Evolutionary conservation across 1,140 invertebrate species (phyloP), one percentile per base, ranked within the genome.

Genomic region (Drosophila melanica): DNA sequence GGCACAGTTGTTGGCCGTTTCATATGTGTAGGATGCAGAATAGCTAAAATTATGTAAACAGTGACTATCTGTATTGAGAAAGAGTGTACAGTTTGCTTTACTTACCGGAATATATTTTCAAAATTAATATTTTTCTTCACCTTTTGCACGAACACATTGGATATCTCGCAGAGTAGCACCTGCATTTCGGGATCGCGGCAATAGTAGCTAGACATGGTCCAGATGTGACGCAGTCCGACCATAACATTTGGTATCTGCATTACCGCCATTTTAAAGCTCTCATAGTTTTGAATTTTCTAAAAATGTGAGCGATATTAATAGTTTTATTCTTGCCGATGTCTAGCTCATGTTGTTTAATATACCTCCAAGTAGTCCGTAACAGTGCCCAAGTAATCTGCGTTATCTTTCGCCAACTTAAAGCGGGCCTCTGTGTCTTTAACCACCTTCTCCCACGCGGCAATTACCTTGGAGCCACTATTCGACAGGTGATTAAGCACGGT

Each of bases 171-270:
- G 89, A 98, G 93, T 4, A 98, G 91, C 0, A 95, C 94, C 11
- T 95, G 93, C 95, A 97, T 97, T 48, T 94, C 93, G 44, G 96
- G 95, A 80, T 97, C 96, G 0, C 84, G 93, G 11, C 94, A 94
- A 81, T 96, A 97, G 77, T 95, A 95, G 53, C 94, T 94, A 0
- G 96, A 97, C 27, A 97, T 93, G 16, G 96, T 93, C 96, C 96
- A 97, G 73, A 98, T 95, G 93, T 98, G 95, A 75, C 95, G 94
- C 18, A 98, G 92, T 11, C 96, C 96, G 79, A 97, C 95, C 93
- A 97, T 96, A 54, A 98, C 92, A 45, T 95, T 93, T 4, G 96
- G 95, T 41, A 98, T 93, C 3, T 94, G 94, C n/a, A 96, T 94
- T 2, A 93, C 94, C 60, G 96, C 95, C 92, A 93, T 93, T 59